Evolutionary conservation across 2,888 invertebrate species (phyloP), one percentile per base, ranked within the genome.

Genomic region (Lithophane semibrunnea): DNA sequence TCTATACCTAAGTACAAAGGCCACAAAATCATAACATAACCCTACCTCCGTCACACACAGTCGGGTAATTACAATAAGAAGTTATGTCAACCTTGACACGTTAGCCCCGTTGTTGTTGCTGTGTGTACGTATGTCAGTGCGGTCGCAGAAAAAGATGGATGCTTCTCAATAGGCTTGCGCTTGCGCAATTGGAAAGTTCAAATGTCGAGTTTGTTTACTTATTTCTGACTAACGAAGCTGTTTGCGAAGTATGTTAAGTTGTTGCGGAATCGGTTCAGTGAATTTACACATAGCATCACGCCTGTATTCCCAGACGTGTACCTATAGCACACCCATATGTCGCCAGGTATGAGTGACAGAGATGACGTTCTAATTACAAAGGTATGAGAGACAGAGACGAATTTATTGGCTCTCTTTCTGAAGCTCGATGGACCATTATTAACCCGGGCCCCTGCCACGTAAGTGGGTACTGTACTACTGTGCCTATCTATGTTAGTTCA

Each of bases 141-240:
- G 13, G 18, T 69, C 69, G 81, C 29, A 37, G 56, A 75, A 70
- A 67, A 42, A 52, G 61, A 52, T 63, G 56, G 21, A 49, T 47
- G 3, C 7, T n/a, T 24, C n/a, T 72, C 64, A 49, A 77, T 60
- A 13, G 7, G 44, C 3, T 44, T 77, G 42, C 70, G 76, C n/a
- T 54, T 76, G 37, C 54, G 64, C 64, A 83, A 77, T 63, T 58
- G 56, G 54, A 80, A 67, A 64, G 61, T 72, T 77, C 58, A 65
- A 64, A 68, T 60, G n/a, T 71, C 24, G 65, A 47, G 21, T 67
- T 61, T 82, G 42, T 75, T 70, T 66, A 60, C 47, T 54, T 52
- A 52, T 37, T 69, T 69, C 47, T 12, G 7, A 16, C 3, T 16
- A 56, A 21, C 24, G 63, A 56, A 42, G 37, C 21, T 44, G 24